Evolutionary conservation across 2,888 invertebrate species (phyloP).

Genomic region (Caenorhabditis sp.): DNA sequence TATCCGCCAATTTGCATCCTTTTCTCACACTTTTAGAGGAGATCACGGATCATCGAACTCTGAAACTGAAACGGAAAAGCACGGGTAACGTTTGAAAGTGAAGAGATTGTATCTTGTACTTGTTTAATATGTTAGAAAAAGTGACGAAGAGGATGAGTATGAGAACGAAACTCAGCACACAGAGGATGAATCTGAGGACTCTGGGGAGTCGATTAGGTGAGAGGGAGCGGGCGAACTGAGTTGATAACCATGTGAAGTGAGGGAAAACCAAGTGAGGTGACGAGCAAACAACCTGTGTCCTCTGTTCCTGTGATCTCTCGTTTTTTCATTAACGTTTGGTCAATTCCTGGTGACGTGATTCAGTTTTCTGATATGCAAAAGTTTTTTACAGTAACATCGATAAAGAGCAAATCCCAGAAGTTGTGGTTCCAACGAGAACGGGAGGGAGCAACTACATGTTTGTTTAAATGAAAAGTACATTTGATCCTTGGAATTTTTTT

Average conservation of each 20-base stretch:
- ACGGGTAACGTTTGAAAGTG: conserved; percentile 40
- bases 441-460: conserved; percentile 26
- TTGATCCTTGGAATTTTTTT: neutral
- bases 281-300: neutral
- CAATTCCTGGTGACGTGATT: conserved; percentile 10
- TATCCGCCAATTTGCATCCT: neutral
- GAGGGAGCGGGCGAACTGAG: conserved; percentile 1
- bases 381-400: conserved; percentile 41
- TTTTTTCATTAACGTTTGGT: conserved; percentile 14
- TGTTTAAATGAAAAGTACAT: neutral
- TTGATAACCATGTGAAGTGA: conserved; percentile 21
- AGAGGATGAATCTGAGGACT: conserved; percentile 43
- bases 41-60: conserved; percentile 17
- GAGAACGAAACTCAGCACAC: conserved; percentile 31
- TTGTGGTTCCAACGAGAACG: conserved; percentile 38
- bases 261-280: neutral
- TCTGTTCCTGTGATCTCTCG: conserved; percentile 7
- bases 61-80: conserved; percentile 9
- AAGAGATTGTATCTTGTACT: neutral
- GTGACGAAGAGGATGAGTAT: conserved; percentile 39
- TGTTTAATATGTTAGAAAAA: conserved; percentile 29
- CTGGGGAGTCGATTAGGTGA: conserved; percentile 48
- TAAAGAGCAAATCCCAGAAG: conserved; percentile 41
- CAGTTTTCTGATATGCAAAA: neutral
- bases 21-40: conserved; percentile 12